phyloP scores from a whole-genome alignment of 30 jellyfish, hydroid and myxozoan species.

The Haliclystus octoradiatus region DNA sequence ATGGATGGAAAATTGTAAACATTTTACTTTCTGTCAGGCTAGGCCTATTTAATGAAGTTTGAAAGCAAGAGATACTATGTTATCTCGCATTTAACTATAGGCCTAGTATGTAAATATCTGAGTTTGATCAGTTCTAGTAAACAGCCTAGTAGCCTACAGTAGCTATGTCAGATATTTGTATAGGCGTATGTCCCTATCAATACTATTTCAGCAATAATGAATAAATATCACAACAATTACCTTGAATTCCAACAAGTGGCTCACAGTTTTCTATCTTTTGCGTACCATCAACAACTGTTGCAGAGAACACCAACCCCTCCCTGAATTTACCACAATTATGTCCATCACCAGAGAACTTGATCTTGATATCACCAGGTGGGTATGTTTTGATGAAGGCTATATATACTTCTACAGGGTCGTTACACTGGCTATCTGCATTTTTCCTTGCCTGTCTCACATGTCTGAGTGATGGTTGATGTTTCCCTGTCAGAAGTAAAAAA shows the following conservation, averaged over 20 bases:
- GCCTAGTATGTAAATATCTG: too few species aligned
- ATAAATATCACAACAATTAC: too few species aligned
- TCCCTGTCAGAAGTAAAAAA: not conserved
- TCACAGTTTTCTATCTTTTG: not conserved
- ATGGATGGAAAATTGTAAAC: not conserved
- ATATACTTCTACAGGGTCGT: not conserved
- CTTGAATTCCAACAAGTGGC: not conserved
- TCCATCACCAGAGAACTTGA: too few species aligned
- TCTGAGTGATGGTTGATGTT: not conserved
- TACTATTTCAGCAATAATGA: too few species aligned
- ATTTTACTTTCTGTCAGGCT: too few species aligned
- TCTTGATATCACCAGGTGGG: not conserved
- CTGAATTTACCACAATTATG: not conserved
- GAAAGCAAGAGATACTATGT: too few species aligned
- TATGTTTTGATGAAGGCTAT: not conserved
- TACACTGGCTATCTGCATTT: not conserved
- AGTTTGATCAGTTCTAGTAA: too few species aligned
- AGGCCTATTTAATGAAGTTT: too few species aligned
- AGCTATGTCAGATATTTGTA: too few species aligned
- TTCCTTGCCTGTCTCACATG: not conserved
- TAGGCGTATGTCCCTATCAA: too few species aligned
- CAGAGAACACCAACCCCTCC: not conserved
- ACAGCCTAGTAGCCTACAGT: too few species aligned
- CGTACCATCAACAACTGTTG: not conserved
- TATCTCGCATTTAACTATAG: too few species aligned